Evolutionary conservation across 2,113 vertebrate species (phyloP), one percentile per base, ranked within the genome.

Genomic region (Origma solitaria): DNA sequence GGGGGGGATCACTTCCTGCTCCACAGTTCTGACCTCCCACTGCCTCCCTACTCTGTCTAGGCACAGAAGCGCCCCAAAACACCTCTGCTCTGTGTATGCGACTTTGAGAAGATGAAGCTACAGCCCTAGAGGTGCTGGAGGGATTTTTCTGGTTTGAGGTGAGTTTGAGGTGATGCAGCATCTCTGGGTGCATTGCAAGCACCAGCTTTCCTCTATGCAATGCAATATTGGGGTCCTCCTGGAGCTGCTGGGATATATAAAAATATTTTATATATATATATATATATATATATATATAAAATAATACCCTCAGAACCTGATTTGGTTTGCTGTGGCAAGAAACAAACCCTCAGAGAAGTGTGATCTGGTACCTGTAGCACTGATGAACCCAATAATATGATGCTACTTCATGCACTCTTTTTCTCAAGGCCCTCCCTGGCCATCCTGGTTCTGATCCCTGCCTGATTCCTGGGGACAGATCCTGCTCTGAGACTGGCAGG

Each of bases 201-300:
- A 65, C 17, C 0, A 3, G 49, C n/a, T 89, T 58, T 71, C 53
- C n/a, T 68, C 61, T 62, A 5, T 54, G 58, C 22, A 72, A 2
- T 3, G 23, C 13, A 8, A 30, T 45, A 22, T 23, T 7, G 0
- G 64, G 15, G 3, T 64, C 20, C 20, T 93, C 21, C 54, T 56
- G 44, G 35, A 83, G 68, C 35, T 50, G 17, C 44, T 80, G 66
- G 28, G 17, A 71, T 27, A 38, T 50, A 42, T n/a, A 17, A 18
- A 31, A n/a, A 25, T 13, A 47, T 33, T 8, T 15, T 9, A n/a
- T 47, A 1, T 35, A 15, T 33, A 6, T 27, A 7, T 24, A 10
- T 47, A 1, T 35, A 15, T 33, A 6, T 27, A 7, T 47, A 1
- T 35, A 15, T 33, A 6, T 27, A 7, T 24, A 10, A 15, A n/a